These are phyloP conservation scores for Takifugu rubripes DNA, from an alignment of 2,797 vertebrate species.

Conservation along the genomic window DNA sequence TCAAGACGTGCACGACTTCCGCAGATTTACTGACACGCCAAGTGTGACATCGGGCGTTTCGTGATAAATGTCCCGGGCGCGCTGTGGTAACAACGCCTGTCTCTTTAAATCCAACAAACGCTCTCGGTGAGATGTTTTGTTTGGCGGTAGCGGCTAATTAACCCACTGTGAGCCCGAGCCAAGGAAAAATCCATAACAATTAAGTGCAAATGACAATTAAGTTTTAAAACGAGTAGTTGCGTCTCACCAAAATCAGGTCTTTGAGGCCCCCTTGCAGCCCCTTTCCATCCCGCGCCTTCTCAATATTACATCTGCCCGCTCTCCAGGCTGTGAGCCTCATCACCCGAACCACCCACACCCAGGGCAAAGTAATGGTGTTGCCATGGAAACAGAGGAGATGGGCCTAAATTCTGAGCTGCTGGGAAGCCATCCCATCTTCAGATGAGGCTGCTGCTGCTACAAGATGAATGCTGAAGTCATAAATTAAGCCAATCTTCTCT, in stretches of 20 bases:
- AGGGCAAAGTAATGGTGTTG: constrained; percentile 56
- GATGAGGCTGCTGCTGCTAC: constrained; percentile 38
- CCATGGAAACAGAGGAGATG: constrained; percentile 65
- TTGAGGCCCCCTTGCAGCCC: background rate
- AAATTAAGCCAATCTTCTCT: constrained; percentile 50
- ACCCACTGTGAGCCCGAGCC: no score
- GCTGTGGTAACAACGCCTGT: no score
- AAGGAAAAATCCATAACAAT: no score
- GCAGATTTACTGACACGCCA: no score
- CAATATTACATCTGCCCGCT: constrained; percentile 9
- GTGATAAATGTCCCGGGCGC: no score
- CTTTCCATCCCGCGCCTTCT: constrained; percentile 1
- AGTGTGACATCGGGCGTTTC: no score
- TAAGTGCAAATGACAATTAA: no score
- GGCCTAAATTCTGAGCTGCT: constrained; percentile 44
- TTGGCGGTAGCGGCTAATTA: no score
- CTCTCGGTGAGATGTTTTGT: no score
- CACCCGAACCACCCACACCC: constrained; percentile 43
- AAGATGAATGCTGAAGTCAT: constrained; percentile 37
- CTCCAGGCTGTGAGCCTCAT: constrained; percentile 46
- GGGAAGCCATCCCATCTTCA: constrained; percentile 53
- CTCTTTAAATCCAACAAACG: no score
- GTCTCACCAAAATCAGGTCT: background rate
- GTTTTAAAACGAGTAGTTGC: no score
- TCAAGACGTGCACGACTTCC: no score